Percentiles rank a stretch among this genome's conserved stretches.
Evolutionary conservation across 1,140 invertebrate genomes (phyloP).

Genomic region (Pogonus chalceus): DNA sequence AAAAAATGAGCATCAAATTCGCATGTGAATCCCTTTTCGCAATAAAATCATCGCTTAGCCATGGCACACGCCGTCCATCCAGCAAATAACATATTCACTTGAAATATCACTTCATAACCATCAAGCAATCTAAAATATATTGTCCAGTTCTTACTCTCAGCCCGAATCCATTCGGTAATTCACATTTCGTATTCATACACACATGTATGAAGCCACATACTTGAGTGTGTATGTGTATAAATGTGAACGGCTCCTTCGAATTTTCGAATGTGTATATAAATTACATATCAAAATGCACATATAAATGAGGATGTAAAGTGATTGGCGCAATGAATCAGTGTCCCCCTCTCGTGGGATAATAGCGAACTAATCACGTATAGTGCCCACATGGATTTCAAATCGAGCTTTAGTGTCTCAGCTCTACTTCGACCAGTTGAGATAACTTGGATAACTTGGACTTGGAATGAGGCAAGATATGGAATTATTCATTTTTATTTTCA

Average conservation of each 20-base stretch:
- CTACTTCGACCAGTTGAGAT: no score
- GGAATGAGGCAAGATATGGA: no score
- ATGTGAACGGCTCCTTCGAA: neutral
- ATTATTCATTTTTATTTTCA: no score
- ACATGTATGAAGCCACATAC: neutral
- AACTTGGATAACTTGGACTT: no score
- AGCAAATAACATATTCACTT: neutral
- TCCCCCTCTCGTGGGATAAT: conserved; percentile 12
- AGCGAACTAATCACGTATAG: conserved; percentile 19
- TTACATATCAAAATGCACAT: conserved; percentile 19
- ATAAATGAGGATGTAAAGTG: conserved; percentile 15
- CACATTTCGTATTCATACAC: neutral
- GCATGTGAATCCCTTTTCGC: neutral
- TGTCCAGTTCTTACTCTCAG: neutral
- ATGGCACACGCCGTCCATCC: neutral
- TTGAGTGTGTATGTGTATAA: conserved; percentile 1
- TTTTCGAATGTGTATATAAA: conserved; percentile 2
- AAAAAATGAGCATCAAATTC: no score
- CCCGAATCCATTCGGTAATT: neutral
- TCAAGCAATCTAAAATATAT: neutral
- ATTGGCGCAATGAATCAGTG: conserved; percentile 15
- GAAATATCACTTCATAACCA: no score
- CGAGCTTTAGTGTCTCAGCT: no score
- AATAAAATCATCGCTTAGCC: neutral
- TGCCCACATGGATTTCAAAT: no score